phyloP scores from a whole-genome alignment of 2,113 vertebrate species.

The Pithys albifrons region DNA sequence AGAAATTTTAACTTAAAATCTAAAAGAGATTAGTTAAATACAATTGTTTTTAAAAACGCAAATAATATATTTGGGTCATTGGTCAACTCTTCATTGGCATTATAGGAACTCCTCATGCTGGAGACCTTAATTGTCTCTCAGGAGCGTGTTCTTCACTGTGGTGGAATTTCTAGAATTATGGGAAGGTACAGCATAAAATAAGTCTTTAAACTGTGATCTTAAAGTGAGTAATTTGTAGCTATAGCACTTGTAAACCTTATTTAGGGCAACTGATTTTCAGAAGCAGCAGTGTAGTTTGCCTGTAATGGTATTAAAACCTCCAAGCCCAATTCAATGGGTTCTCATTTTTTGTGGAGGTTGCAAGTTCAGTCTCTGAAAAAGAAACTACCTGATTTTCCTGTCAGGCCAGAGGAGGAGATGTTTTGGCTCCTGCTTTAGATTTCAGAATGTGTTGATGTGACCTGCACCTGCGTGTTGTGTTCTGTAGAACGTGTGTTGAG shows the following conservation, averaged over 20 bases:
- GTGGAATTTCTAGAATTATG: not conserved
- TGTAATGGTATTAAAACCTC: not conserved
- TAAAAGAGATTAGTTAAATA: not conserved
- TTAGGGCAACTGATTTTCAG: not conserved
- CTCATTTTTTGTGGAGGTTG: not conserved
- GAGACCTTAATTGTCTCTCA: not conserved
- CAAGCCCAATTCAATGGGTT: rapidly evolving
- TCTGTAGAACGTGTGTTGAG: not conserved
- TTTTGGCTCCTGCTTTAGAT: not conserved
- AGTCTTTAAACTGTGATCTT: not conserved
- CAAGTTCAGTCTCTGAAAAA: not conserved
- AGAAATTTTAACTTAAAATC: not conserved
- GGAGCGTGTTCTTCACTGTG: not conserved
- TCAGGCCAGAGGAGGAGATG: not conserved
- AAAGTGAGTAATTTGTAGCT: not conserved
- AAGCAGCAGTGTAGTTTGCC: not conserved
- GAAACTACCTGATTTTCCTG: not conserved
- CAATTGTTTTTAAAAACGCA: not conserved
- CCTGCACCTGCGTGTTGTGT: not conserved
- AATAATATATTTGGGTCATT: not conserved
- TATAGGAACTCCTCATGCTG: not conserved
- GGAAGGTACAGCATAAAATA: not conserved
- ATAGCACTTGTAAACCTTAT: not conserved
- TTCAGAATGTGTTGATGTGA: not conserved
- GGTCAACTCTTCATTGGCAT: not conserved